A percentile compares a stretch with the other conserved stretches of the same genome.
phyloP scores from a whole-genome alignment of 2,888 invertebrate genomes.

The Ganaspis brasiliensis region DNA sequence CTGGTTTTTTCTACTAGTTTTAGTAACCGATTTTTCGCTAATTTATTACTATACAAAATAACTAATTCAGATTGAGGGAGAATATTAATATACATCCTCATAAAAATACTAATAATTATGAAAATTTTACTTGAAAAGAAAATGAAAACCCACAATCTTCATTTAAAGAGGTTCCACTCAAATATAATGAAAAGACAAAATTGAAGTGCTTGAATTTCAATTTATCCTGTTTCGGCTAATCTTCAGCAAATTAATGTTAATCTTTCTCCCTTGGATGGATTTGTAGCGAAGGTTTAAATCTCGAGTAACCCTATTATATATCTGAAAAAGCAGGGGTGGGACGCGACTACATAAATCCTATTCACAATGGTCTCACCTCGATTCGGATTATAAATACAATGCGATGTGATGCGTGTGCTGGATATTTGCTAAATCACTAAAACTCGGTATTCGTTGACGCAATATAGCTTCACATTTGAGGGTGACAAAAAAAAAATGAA shows the following conservation, averaged over 20 bases:
- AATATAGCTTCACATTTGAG: not conserved
- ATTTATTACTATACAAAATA: no score
- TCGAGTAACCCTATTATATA: conserved; percentile 30
- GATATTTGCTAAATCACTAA: conserved; percentile 16
- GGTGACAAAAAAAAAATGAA: not conserved
- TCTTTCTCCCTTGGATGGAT: not conserved
- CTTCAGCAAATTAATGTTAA: conserved; percentile 19
- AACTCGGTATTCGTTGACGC: not conserved
- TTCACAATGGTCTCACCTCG: conserved; percentile 29
- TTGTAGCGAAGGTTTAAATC: conserved; percentile 1
- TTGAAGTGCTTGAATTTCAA: not conserved
- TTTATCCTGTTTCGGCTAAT: not conserved
- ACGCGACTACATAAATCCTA: conserved; percentile 1
- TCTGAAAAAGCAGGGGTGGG: not conserved
- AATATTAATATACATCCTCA: no score
- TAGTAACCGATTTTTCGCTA: no score
- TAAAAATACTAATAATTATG: no score
- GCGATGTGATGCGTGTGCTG: not conserved
- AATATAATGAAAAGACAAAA: not conserved
- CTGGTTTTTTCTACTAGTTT: no score
- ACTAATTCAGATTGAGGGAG: no score
- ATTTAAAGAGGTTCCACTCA: not conserved
- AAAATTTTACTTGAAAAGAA: no score
- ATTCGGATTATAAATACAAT: conserved; percentile 40
- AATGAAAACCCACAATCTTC: not conserved